Base-by-base conservation (phyloP, 1,140 invertebrate genomes). In the Drosophila burlai region DNA sequence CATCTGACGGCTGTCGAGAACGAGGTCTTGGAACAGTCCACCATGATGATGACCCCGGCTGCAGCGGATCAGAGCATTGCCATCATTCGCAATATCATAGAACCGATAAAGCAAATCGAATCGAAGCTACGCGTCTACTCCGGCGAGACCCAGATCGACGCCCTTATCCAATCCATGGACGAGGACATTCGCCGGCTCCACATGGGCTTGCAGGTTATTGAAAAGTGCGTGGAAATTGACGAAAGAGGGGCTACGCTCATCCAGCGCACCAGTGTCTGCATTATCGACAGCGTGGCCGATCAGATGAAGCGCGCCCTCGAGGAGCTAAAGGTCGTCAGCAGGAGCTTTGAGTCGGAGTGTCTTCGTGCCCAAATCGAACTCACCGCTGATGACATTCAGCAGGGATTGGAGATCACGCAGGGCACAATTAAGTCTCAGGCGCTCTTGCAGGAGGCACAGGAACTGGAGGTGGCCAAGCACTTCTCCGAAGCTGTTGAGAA, bases 151-250 rank as follows among this genome's bases (percentile, higher is more conserved):
- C 89, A 93, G 34, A 91, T 92, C n/a, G 92, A 94, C 62, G 93
- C 93, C 4, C 89, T 95, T 15, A 94, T 96, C 15, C 94, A 95
- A 71, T 93, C 94, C 31, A 91, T 96, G 60, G 93, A 94, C 21
- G 94, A 95, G 45, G 94, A 95, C 24, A 93, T 96, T 47, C 94
- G 95, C 81, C 93, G 94, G 31, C 85, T 96, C 13, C 94, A 96
- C 82, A 94, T 95, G 91, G 94, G 94, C 63, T 91, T 96, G 29
- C 94, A 94, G 43, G 93, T 96, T 9, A 94, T 96, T 66, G 95
- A 96, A 91, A 96, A 96, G 91, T 96, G 95, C 83, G 94, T 96
- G 40, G 95, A 95, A 76, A 94, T 95, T 34, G 95, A 95, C 90
- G 95, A 94, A 62, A 94, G 94, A 21, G 94, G 94, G 16, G 95